A percentile compares a stretch with the other conserved stretches of the same genome.
Evolutionary conservation across 2,888 invertebrate genomes (phyloP).

Genomic region (Deroplatys truncata): DNA sequence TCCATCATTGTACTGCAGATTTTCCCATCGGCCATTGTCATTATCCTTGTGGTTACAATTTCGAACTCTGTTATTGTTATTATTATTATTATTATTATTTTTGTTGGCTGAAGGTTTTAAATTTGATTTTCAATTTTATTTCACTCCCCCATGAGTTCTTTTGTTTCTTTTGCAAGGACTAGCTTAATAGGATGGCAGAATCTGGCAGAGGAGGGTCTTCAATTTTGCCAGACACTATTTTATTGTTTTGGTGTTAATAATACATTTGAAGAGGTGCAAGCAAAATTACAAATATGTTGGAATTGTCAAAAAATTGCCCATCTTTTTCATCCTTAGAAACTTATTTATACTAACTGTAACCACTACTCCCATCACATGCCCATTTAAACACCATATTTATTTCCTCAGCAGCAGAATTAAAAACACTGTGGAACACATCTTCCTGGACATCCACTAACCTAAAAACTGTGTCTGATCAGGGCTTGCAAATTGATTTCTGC

Average conservation of each 20-base stretch:
- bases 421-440: too few species aligned
- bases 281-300: neutral
- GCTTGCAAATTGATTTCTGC: too few species aligned
- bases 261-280: neutral
- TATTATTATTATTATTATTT: too few species aligned
- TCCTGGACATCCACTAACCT: too few species aligned
- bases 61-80: neutral
- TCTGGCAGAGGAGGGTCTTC: neutral
- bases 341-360: neutral
- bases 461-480: too few species aligned
- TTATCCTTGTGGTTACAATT: conserved; percentile 25
- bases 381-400: too few species aligned
- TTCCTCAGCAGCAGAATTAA: too few species aligned
- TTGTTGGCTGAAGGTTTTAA: too few species aligned
- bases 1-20: conserved; percentile 29
- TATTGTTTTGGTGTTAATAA: neutral
- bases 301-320: neutral
- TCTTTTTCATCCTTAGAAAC: neutral
- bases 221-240: neutral
- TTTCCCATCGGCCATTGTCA: conserved; percentile 33
- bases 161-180: conserved; percentile 28
- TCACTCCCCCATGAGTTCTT: conserved; percentile 23
- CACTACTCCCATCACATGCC: neutral
- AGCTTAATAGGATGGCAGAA: conserved; percentile 24
- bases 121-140: conserved; percentile 28